phyloP scores from a whole-genome alignment of 2,797 vertebrate genomes.

The Dendrocincla fuliginosa region DNA sequence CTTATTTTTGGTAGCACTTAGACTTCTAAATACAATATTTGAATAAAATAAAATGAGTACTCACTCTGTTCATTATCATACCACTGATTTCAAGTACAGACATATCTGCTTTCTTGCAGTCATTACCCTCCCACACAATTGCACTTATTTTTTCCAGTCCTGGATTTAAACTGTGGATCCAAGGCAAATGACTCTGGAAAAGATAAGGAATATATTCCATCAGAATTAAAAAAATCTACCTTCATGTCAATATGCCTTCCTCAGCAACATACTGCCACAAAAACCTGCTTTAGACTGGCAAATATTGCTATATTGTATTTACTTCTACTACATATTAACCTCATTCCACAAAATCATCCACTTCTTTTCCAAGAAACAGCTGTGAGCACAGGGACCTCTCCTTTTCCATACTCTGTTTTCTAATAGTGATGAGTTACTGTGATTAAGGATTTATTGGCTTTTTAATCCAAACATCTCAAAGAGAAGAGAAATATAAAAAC shows the following conservation, averaged over 20 bases:
- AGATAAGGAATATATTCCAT: background rate
- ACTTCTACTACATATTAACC: background rate
- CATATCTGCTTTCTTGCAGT: slow-evolving; percentile 99
- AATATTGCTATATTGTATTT: background rate
- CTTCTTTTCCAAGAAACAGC: background rate
- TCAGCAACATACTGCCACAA: background rate
- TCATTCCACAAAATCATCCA: background rate
- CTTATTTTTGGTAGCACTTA: background rate
- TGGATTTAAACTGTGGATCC: slow-evolving; percentile 93
- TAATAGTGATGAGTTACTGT: background rate
- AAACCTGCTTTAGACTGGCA: background rate
- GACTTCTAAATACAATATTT: background rate
- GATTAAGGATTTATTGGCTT: background rate
- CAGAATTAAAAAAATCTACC: background rate
- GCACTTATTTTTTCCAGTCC: slow-evolving; percentile 96
- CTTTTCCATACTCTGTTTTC: background rate
- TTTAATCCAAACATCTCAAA: background rate
- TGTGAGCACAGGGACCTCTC: background rate
- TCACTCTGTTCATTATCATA: slow-evolving; percentile 98
- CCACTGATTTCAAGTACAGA: slow-evolving; percentile 99
- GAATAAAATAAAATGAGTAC: slow-evolving; percentile 48
- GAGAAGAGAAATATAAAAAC: background rate
- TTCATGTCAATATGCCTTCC: background rate
- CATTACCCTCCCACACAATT: slow-evolving; percentile 98
- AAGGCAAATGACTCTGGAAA: slow-evolving; percentile 89